Percentiles rank a stretch among this genome's conserved stretches.
Evolutionary conservation across 2,888 invertebrate genomes (phyloP).

Genomic region (Conomelus anceps): DNA sequence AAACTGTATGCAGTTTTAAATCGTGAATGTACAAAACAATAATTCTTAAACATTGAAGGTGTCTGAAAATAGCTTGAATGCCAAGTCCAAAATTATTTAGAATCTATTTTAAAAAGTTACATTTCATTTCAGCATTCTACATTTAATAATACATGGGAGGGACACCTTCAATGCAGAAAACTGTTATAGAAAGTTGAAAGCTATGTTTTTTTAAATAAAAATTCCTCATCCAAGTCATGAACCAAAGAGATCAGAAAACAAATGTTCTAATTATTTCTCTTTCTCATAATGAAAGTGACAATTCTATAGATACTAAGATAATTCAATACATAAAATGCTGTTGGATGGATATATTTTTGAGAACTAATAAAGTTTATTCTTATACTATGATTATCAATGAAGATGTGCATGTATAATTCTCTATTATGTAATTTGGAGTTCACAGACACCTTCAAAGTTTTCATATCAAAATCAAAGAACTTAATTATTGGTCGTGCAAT

Average conservation of each 20-base stretch:
- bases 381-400: not conserved
- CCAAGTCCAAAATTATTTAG: not conserved
- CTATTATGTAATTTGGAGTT: not conserved
- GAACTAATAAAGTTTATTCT: not conserved
- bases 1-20: not conserved
- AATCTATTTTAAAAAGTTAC: not conserved
- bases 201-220: not conserved
- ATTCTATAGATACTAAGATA: not conserved
- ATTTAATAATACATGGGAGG: not conserved
- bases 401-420: not conserved
- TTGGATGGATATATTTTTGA: not conserved
- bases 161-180: slow-evolving; percentile 7
- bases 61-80: not conserved
- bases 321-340: not conserved
- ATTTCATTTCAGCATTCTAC: not conserved
- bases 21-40: not conserved
- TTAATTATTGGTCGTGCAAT: not conserved
- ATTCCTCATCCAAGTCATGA: not conserved
- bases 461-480: not conserved
- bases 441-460: not conserved
- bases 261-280: not conserved
- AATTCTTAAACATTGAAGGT: not conserved
- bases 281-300: not conserved
- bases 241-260: not conserved
- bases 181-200: not conserved